phyloP scores from a whole-genome alignment of 2,888 invertebrate species.

The Entomobrya multifasciata region DNA sequence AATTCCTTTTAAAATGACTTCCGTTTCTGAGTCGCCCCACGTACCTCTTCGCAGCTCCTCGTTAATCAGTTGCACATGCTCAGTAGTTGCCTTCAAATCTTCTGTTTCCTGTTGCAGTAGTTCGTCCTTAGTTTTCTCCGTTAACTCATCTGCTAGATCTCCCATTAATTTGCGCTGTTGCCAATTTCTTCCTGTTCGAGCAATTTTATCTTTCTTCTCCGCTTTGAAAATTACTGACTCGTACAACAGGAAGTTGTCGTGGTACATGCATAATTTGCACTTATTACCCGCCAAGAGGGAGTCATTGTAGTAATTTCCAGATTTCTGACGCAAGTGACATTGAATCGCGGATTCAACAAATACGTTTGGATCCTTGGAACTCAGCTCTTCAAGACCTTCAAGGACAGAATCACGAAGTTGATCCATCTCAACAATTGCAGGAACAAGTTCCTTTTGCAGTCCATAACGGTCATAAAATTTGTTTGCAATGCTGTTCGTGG shows the following conservation, averaged over 20 bases:
- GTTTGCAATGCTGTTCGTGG: constrained; percentile 67
- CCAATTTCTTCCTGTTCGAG: constrained; percentile 76
- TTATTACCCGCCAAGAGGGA: constrained; percentile 61
- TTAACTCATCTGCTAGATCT: constrained; percentile 68
- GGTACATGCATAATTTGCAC: constrained; percentile 81
- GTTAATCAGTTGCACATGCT: constrained; percentile 79
- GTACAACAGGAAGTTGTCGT: constrained; percentile 81
- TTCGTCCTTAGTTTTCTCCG: constrained; percentile 70
- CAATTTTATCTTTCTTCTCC: constrained; percentile 80
- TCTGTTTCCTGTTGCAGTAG: constrained; percentile 77
- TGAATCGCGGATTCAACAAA: constrained; percentile 83
- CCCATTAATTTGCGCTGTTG: constrained; percentile 75
- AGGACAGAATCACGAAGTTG: constrained; percentile 81
- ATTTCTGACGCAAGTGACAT: constrained; percentile 84
- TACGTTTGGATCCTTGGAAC: constrained; percentile 80
- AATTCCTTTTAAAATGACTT: constrained; percentile 81
- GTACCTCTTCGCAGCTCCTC: constrained; percentile 83
- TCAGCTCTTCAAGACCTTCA: constrained; percentile 80
- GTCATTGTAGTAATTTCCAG: constrained; percentile 70
- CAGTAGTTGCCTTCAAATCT: constrained; percentile 81
- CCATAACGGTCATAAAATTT: constrained; percentile 80
- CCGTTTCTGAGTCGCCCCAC: constrained; percentile 85
- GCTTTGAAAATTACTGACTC: constrained; percentile 83
- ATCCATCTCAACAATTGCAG: constrained; percentile 81
- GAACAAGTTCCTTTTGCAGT: constrained; percentile 81